Evolutionary conservation across 2,797 vertebrate genomes (phyloP).

Genomic region (Champsocephalus gunnari): DNA sequence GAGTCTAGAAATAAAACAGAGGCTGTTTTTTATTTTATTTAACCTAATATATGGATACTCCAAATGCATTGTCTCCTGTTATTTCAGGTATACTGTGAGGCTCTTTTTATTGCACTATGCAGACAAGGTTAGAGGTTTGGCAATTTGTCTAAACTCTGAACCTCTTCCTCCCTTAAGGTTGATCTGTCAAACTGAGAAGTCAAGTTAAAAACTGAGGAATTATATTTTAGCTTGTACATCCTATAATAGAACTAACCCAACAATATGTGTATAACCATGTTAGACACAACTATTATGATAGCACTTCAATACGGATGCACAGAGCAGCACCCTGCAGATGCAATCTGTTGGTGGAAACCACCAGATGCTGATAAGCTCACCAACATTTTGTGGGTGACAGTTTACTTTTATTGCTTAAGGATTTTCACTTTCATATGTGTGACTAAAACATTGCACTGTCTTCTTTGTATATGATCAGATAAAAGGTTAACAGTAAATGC

Average conservation of each 20-base stretch:
- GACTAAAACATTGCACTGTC: neutral
- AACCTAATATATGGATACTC: neutral
- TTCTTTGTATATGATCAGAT: neutral
- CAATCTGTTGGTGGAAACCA: conserved; percentile 56
- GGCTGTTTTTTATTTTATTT: neutral
- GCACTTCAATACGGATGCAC: neutral
- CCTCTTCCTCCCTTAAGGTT: no score
- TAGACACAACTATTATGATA: neutral
- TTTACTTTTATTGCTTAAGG: neutral
- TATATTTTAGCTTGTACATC: no score
- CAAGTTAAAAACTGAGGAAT: no score
- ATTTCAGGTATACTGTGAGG: neutral
- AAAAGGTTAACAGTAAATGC: neutral
- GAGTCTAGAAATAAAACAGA: neutral
- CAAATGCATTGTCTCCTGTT: neutral
- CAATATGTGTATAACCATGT: neutral
- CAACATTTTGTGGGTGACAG: conserved; percentile 40
- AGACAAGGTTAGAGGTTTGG: no score
- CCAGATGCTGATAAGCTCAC: conserved; percentile 67
- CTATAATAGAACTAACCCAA: neutral
- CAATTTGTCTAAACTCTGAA: no score
- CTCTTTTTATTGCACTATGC: no score
- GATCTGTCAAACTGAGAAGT: no score
- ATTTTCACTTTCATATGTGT: conserved; percentile 16
- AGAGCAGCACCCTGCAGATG: neutral